Conservation (phyloP, 1,140 invertebrate species). For the Telenomus remus region DNA sequence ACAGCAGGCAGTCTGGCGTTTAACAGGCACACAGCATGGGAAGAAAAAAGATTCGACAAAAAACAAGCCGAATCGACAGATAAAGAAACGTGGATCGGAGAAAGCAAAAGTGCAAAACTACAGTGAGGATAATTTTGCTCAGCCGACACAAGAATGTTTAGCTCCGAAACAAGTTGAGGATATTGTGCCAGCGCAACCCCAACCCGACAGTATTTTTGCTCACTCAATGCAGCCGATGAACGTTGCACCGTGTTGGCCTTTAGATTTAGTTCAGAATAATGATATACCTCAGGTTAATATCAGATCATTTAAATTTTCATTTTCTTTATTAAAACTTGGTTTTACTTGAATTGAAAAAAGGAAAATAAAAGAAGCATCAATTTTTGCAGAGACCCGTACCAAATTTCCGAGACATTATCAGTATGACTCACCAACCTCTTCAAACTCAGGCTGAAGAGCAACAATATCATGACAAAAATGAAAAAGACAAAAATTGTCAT, state of each 20-base stretch:
- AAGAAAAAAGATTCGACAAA: slow-evolving; percentile 65
- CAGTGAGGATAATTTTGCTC: slow-evolving; percentile 1
- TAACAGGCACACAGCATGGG: slow-evolving; percentile 72
- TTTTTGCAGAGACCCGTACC: slow-evolving; percentile 18
- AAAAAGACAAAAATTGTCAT: slow-evolving; percentile 27
- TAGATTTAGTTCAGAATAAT: slow-evolving; percentile 70
- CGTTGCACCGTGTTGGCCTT: slow-evolving; percentile 70
- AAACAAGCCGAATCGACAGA: slow-evolving; percentile 35
- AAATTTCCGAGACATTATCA: slow-evolving; percentile 21
- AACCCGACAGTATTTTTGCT: slow-evolving; percentile 66
- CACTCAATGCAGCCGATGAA: slow-evolving; percentile 62
- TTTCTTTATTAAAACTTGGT: too few species aligned
- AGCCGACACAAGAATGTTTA: slow-evolving; percentile 42
- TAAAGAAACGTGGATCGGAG: slow-evolving; percentile 50
- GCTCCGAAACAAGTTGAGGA: slow-evolving; percentile 59
- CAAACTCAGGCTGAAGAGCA: slow-evolving; percentile 61
- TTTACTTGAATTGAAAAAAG: too few species aligned
- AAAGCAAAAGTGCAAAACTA: slow-evolving; percentile 6
- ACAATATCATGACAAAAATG: slow-evolving; percentile 36
- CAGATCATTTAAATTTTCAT: too few species aligned
- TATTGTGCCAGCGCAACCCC: slow-evolving; percentile 29
- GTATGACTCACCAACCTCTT: slow-evolving; percentile 54
- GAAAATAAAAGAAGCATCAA: background rate
- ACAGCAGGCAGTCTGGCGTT: slow-evolving; percentile 72
- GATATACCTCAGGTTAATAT: slow-evolving; percentile 66